Evolutionary conservation across 2,113 vertebrate genomes (phyloP), one percentile per base, ranked within the genome.

Genomic region (Theristicus caerulescens): DNA sequence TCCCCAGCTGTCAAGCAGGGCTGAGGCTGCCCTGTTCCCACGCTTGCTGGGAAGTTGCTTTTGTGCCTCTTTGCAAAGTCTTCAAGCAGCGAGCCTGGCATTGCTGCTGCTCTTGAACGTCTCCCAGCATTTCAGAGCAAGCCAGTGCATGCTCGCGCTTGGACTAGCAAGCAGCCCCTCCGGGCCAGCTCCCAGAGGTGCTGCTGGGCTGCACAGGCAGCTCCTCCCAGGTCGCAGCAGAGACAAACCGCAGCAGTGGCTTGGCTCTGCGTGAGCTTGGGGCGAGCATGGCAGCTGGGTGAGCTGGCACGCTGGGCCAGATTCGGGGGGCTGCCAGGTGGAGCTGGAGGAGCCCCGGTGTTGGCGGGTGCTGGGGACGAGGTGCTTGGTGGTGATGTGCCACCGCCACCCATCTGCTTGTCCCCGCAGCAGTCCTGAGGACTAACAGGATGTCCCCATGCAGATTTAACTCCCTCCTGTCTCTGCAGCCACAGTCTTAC

Each of bases 1-100:
- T 92, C 79, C 79, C 36, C 74, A 31, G 29, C n/a, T 29, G 47
- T n/a, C 0, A 0, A 26, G 27, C 0, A 0, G 51, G 55, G 51
- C 61, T 20, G 70, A 67, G 91, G 73, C 52, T 0, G 0, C 20
- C 25, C 51, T 1, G 0, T 91, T 94, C 92, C 90, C 92, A 91
- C 5, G 1, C 87, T 84, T 54, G 59, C 87, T 70, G 81, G 49
- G 51, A 54, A n/a, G 34, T 36, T 1, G 1, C 51, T 87, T 95
- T 94, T 95, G 90, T 91, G 70, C 51, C 80, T 72, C 59, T 51
- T 26, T 71, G 80, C 62, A 71, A 57, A 76, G 67, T 5, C 49
- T 51, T 34, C 5, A 17, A 34, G 58, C 2, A 1, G 36, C 1
- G 4, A 65, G n/a, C 46, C 86, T 91, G 92, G 77, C 78, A 29